Percentiles rank a stretch among this genome's conserved stretches.
phyloP scores from a whole-genome alignment of 2,797 vertebrate genomes.

The Scleropages formosus region DNA sequence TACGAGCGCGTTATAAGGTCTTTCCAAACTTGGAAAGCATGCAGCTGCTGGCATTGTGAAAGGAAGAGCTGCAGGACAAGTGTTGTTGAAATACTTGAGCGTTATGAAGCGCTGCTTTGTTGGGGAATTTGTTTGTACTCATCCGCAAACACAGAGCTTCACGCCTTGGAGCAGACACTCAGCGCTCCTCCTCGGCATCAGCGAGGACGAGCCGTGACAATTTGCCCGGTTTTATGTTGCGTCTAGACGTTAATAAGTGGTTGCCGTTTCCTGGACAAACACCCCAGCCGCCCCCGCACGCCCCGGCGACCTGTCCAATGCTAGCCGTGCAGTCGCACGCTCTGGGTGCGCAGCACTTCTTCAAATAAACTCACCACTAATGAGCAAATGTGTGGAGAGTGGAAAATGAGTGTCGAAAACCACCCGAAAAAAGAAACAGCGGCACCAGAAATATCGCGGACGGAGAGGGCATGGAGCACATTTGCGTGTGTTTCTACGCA shows the following conservation, averaged over 20 bases:
- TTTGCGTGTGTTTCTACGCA: constrained; percentile 16
- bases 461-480: neutral
- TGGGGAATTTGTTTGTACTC: neutral
- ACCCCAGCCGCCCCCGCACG: neutral
- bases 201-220: neutral
- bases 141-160: neutral
- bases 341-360: constrained; percentile 49
- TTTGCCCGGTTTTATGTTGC: constrained; percentile 55
- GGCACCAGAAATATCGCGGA: constrained; percentile 34
- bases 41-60: neutral
- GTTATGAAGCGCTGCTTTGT: neutral
- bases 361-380: constrained; percentile 62
- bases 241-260: constrained; percentile 98
- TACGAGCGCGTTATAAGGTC: too few species aligned
- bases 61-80: neutral
- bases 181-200: neutral
- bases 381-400: constrained; percentile 52
- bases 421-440: constrained; percentile 39
- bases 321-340: constrained; percentile 58
- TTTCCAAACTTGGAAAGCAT: too few species aligned
- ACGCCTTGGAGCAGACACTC: neutral
- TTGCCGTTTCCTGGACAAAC: constrained; percentile 74
- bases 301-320: constrained; percentile 9
- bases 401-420: constrained; percentile 37
- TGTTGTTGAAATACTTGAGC: too few species aligned